These are phyloP conservation scores for Magallana gigas DNA, from an alignment of 1,140 invertebrate genomes.

Conservation along the genomic window DNA sequence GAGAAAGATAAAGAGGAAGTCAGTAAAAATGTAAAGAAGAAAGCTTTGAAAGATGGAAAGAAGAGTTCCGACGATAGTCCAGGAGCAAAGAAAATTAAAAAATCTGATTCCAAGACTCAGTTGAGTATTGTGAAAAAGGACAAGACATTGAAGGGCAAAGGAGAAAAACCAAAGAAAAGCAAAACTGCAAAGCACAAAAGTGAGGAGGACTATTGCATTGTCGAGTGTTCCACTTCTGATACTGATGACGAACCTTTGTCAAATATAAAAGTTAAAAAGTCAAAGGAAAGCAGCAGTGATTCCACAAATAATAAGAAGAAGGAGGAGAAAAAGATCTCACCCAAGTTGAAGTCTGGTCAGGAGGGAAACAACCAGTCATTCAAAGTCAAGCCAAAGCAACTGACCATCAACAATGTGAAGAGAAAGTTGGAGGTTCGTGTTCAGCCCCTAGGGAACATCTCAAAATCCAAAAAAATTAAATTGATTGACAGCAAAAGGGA, in stretches of 20 bases:
- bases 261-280: conserved; percentile 37
- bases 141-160: neutral
- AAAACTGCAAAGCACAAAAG: conserved; percentile 28
- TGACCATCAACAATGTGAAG: conserved; percentile 27
- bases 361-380: conserved; percentile 14
- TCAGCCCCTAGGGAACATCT: neutral
- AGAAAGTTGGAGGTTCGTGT: conserved; percentile 37
- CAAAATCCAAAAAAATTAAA: conserved; percentile 51
- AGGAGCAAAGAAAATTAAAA: conserved; percentile 25
- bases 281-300: conserved; percentile 10
- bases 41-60: conserved; percentile 34
- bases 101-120: conserved; percentile 32
- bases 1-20: conserved; percentile 37
- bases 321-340: conserved; percentile 32
- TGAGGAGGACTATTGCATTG: conserved; percentile 5
- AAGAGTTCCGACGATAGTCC: conserved; percentile 30
- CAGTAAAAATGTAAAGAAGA: conserved; percentile 34
- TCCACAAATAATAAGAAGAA: conserved; percentile 38
- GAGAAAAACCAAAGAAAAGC: conserved; percentile 39
- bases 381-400: conserved; percentile 39
- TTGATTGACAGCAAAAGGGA: conserved; percentile 55
- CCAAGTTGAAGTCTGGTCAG: conserved; percentile 29
- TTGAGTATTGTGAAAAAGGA: neutral
- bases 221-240: conserved; percentile 45
- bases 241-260: conserved; percentile 62